These are phyloP conservation scores for Spinibarbus caldwelli DNA, from an alignment of 2,797 vertebrate genomes.

Conservation along the genomic window DNA sequence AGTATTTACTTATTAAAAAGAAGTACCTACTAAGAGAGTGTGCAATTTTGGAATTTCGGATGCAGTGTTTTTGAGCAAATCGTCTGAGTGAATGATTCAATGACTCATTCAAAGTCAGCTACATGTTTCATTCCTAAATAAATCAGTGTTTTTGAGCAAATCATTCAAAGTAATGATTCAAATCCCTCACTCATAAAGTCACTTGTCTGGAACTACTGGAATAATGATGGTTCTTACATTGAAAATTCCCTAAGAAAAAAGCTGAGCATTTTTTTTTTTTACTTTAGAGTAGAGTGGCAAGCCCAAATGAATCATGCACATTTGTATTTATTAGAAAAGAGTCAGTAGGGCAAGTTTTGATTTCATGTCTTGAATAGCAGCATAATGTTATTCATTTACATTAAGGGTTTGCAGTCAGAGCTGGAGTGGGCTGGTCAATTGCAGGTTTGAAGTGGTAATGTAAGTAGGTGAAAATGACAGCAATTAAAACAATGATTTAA, in stretches of 20 bases:
- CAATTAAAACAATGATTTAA: slow-evolving; percentile 78
- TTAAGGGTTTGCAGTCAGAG: slow-evolving; percentile 67
- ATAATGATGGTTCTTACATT: background rate
- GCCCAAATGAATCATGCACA: background rate
- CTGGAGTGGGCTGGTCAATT: slow-evolving; percentile 65
- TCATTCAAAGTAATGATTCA: background rate
- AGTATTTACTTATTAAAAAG: background rate
- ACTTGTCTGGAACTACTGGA: background rate
- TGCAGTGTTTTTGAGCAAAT: background rate
- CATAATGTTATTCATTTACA: slow-evolving; percentile 53
- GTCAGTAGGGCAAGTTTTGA: slow-evolving; percentile 15
- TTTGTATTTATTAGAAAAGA: background rate
- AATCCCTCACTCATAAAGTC: background rate
- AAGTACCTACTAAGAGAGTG: background rate
- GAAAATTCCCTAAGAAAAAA: background rate
- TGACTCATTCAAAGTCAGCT: background rate
- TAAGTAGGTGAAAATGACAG: slow-evolving; percentile 80
- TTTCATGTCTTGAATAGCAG: slow-evolving; percentile 19
- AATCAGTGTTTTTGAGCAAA: background rate
- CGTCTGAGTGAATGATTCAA: no score
- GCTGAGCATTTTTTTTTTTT: background rate
- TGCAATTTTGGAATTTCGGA: background rate
- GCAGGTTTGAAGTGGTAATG: slow-evolving; percentile 69
- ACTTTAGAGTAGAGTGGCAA: background rate
- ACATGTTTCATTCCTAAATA: background rate